Evolutionary conservation across 2,113 vertebrate species (phyloP), one percentile per base, ranked within the genome.

Genomic region (Entelurus aequoreus): DNA sequence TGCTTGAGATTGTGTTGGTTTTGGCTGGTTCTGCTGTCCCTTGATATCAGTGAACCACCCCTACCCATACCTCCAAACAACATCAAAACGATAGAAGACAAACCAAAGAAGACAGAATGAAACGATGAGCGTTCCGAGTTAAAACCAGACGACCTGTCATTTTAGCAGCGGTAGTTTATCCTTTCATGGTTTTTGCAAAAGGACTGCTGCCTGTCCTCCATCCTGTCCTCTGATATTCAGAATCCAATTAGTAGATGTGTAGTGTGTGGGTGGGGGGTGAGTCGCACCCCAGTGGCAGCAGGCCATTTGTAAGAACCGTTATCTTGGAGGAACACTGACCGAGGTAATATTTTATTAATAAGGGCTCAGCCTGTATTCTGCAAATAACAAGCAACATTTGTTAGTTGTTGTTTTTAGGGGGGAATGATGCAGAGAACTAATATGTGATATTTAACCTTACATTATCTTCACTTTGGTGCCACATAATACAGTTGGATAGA

Each of bases 311-410:
- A 71, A 71, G 54, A 72, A 48, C 54, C 42, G 54, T 63, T 64
- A 72, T 69, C 66, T 65, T 57, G 52, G 40, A 68, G 62, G 36
- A 63, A 38, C 51, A 66, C 58, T 37, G 54, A 48, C 72, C 16
- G 55, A 65, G 54, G 52, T 60, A 21, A 67, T 80, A 66, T 76
- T 75, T 76, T 78, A 80, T 75, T 73, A 65, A 78, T 69, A 72
- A 44, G 12, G 52, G 57, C 36, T 62, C 57, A 8, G 42, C 11
- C 42, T 11, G 60, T 37, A 40, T 44, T 67, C 52, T 47, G 38
- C 11, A 69, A 62, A 48, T 60, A 71, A 65, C 36, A 40, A 16
- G 14, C 36, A 13, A 8, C 28, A 4, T 4, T 40, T 16, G 42
- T 56, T 56, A 54, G 35, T 4, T 11, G 10, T 46, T 46, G 10